Evolutionary conservation across 2,797 vertebrate species (phyloP).

Genomic region (Cyclura pinguis): DNA sequence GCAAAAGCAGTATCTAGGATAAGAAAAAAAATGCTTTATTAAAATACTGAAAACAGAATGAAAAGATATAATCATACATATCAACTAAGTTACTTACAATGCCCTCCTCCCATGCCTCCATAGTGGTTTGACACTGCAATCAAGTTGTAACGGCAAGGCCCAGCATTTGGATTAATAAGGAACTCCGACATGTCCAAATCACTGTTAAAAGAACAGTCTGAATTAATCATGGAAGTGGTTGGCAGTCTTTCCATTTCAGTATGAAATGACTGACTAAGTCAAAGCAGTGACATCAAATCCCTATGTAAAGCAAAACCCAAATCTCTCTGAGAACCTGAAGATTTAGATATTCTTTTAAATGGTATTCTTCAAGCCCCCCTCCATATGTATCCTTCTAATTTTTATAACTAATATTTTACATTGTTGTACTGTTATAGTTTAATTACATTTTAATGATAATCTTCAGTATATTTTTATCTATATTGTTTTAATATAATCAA

Average conservation of each 20-base stretch:
- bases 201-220: constrained; percentile 79
- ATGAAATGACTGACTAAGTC: neutral
- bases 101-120: constrained; percentile 98
- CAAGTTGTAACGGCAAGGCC: constrained; percentile 94
- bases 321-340: neutral
- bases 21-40: constrained; percentile 50
- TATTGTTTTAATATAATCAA: too few relatives aligned
- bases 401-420: neutral
- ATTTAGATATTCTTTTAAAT: neutral
- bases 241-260: constrained; percentile 5
- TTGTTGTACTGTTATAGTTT: too few relatives aligned
- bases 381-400: neutral
- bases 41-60: constrained; percentile 20
- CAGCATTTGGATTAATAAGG: constrained; percentile 97
- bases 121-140: constrained; percentile 99
- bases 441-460: neutral
- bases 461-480: too few relatives aligned
- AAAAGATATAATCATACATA: neutral
- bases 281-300: neutral
- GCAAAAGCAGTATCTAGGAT: constrained; percentile 94
- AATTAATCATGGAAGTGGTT: constrained; percentile 20
- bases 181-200: constrained; percentile 99
- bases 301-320: neutral
- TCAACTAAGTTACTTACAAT: constrained; percentile 87
- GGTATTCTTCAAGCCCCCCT: too few relatives aligned